A percentile compares a stretch with the other conserved stretches of the same genome.
Evolutionary conservation across 2,888 invertebrate genomes (phyloP).

Genomic region (Heterodera filipjevi): DNA sequence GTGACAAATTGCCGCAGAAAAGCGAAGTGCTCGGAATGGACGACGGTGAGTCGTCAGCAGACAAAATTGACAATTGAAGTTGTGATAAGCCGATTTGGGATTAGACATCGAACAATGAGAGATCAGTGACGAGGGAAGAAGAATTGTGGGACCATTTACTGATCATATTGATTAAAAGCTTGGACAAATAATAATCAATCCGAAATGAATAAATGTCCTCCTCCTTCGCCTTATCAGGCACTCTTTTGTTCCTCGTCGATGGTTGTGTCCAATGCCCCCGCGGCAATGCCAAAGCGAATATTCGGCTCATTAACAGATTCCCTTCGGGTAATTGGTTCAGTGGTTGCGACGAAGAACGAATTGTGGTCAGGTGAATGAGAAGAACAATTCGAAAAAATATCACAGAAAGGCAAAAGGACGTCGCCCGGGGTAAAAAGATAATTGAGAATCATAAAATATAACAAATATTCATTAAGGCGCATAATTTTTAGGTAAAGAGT

Average conservation of each 20-base stretch:
- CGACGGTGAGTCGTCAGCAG: slow-evolving; percentile 10
- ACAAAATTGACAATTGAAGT: not conserved
- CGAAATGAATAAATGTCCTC: not conserved
- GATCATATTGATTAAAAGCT: not conserved
- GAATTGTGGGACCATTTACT: no score
- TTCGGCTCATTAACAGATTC: slow-evolving; percentile 8
- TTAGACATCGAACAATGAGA: no score
- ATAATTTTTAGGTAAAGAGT: no score
- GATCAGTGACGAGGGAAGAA: no score
- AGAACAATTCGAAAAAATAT: not conserved
- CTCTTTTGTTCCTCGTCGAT: slow-evolving; percentile 11
- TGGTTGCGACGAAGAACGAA: slow-evolving; percentile 5
- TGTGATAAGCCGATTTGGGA: no score
- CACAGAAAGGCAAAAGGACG: no score
- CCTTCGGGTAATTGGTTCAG: slow-evolving; percentile 12
- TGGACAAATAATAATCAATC: not conserved
- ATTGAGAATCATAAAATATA: no score
- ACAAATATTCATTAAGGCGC: no score
- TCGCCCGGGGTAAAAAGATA: no score
- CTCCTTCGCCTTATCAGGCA: not conserved
- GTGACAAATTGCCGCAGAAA: not conserved
- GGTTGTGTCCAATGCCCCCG: slow-evolving; percentile 20
- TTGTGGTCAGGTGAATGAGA: not conserved
- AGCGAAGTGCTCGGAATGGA: not conserved
- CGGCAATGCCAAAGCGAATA: not conserved